phyloP scores from a whole-genome alignment of 1,140 invertebrate genomes.

The Vanessa tameamea region DNA sequence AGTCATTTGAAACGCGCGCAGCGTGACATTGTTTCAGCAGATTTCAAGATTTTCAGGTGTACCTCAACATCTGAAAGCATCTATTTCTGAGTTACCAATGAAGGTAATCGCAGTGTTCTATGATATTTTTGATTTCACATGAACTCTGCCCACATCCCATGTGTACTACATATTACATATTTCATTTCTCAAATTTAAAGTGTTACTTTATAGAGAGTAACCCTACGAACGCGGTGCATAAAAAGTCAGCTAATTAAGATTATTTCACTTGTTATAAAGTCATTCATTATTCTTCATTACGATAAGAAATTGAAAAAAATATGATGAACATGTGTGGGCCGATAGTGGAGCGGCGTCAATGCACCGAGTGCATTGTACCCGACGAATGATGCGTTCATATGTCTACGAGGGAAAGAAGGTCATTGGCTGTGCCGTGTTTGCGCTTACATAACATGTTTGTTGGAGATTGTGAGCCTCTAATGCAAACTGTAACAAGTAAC shows the following conservation, averaged over 20 bases:
- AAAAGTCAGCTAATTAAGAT: background rate
- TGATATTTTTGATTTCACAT: too few relatives aligned
- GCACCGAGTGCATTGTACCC: conserved; percentile 70
- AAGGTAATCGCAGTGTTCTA: too few relatives aligned
- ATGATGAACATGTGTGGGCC: conserved; percentile 68
- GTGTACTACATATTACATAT: too few relatives aligned
- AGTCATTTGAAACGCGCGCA: too few relatives aligned
- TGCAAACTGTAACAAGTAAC: conserved; percentile 43
- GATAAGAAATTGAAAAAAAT: conserved; percentile 60
- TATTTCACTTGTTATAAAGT: conserved; percentile 14
- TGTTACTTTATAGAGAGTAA: too few relatives aligned
- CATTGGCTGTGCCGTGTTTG: conserved; percentile 69
- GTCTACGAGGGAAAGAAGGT: conserved; percentile 67
- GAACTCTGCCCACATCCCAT: too few relatives aligned
- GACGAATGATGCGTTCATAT: conserved; percentile 72
- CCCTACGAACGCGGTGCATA: too few relatives aligned
- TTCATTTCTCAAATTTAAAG: too few relatives aligned
- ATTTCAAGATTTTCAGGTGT: too few relatives aligned
- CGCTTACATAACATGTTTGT: conserved; percentile 72
- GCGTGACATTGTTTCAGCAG: too few relatives aligned
- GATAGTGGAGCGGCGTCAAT: conserved; percentile 61
- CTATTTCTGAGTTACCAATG: too few relatives aligned
- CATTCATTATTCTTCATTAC: conserved; percentile 54
- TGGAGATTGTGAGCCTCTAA: conserved; percentile 57
- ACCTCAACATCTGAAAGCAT: too few relatives aligned